Conservation (phyloP, 2,113 vertebrate species). For the Mionectes macconnelli region DNA sequence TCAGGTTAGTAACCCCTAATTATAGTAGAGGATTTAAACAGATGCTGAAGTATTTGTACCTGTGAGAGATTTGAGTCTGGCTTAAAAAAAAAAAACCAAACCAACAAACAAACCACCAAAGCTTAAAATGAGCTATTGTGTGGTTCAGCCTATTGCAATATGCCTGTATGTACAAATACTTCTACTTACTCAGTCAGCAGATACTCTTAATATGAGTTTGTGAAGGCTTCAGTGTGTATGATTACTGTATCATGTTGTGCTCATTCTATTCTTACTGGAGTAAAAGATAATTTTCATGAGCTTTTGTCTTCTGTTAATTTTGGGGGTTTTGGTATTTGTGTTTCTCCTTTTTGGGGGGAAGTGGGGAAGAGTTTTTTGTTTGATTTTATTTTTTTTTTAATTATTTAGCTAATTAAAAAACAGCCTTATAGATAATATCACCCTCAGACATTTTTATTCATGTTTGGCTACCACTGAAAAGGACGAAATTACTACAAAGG, state of each 20-base stretch:
- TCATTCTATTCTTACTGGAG: neutral
- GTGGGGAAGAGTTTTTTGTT: neutral
- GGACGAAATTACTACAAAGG: slow-evolving; percentile 5
- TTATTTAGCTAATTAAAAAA: neutral
- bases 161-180: neutral
- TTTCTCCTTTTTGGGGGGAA: accelerated
- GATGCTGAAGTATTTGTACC: neutral
- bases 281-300: neutral
- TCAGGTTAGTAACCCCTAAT: neutral
- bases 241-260: neutral
- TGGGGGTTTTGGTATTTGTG: accelerated
- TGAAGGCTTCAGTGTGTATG: neutral
- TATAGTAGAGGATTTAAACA: neutral
- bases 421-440: neutral
- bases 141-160: neutral
- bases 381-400: neutral
- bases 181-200: slow-evolving; percentile 20
- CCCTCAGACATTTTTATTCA: neutral
- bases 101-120: no score
- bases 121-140: neutral
- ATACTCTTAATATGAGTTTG: neutral
- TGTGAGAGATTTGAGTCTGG: neutral
- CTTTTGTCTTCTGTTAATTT: neutral
- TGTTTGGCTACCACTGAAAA: neutral
- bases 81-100: neutral